These are phyloP conservation scores for Oscheius onirici DNA, from an alignment of 2,888 invertebrate species.

Conservation along the genomic window DNA sequence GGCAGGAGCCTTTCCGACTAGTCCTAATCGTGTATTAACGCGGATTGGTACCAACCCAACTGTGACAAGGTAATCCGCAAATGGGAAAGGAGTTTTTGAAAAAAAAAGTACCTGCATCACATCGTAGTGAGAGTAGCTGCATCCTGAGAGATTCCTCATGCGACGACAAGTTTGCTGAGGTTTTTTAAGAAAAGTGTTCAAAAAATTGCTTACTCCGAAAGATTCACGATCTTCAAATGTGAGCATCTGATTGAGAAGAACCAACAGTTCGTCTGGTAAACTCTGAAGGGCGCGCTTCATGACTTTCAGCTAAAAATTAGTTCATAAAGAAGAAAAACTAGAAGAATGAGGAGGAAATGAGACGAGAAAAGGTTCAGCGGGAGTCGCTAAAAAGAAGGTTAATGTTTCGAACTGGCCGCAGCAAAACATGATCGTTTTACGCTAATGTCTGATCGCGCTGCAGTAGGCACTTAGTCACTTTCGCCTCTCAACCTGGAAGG, in stretches of 20 bases:
- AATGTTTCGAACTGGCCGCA: constrained; percentile 30
- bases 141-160: neutral
- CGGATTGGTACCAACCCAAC: constrained; percentile 6
- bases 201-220: neutral
- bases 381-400: constrained; percentile 34
- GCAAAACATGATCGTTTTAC: constrained; percentile 33
- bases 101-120: constrained; percentile 16
- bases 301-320: neutral
- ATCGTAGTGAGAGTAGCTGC: constrained; percentile 1
- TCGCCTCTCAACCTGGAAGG: constrained; percentile 16
- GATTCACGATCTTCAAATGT: constrained; percentile 10
- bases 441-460: constrained; percentile 30
- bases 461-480: constrained; percentile 30
- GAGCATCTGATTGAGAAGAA: constrained; percentile 17
- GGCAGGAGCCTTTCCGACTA: constrained; percentile 1
- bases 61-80: neutral
- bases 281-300: neutral
- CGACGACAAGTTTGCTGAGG: constrained; percentile 29
- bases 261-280: constrained; percentile 12
- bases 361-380: constrained; percentile 16
- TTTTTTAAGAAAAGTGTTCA: neutral
- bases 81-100: neutral
- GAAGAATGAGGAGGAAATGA: constrained; percentile 8
- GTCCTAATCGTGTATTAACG: constrained; percentile 7
- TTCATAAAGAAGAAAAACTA: neutral